A percentile compares a stretch with the other conserved stretches of the same genome.
phyloP scores from a whole-genome alignment of 2,113 vertebrate genomes.

The Phocoena phocoena region DNA sequence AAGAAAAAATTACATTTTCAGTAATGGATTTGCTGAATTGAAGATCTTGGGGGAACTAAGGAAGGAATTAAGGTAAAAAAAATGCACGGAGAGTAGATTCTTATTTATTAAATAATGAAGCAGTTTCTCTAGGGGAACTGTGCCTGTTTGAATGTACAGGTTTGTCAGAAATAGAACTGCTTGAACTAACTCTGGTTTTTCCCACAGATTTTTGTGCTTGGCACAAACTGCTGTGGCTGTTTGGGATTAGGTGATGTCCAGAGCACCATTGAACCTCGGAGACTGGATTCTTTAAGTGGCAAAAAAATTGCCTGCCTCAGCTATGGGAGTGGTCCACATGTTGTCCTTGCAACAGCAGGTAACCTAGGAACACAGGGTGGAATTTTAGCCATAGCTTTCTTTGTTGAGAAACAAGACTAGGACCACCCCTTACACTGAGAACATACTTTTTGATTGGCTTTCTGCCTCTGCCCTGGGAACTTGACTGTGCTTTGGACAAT shows the following conservation, averaged over 20 bases:
- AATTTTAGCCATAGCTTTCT: background rate
- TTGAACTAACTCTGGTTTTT: constrained; percentile 56
- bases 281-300: constrained; percentile 92
- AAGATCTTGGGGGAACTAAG: background rate
- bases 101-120: background rate
- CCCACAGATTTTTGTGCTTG: constrained; percentile 95
- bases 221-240: constrained; percentile 97
- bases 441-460: background rate
- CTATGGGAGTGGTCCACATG: constrained; percentile 97
- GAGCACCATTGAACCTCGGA: constrained; percentile 94
- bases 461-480: background rate
- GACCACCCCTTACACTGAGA: background rate
- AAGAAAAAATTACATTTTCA: constrained; percentile 13
- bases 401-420: background rate
- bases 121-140: background rate
- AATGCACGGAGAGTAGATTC: background rate
- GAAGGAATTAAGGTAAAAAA: background rate
- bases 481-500: background rate
- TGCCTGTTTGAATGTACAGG: background rate
- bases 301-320: constrained; percentile 96
- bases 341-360: constrained; percentile 96
- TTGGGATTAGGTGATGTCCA: constrained; percentile 95
- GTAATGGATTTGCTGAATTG: constrained; percentile 22
- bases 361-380: constrained; percentile 1
- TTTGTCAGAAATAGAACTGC: background rate